Evolutionary conservation across 2,888 invertebrate species (phyloP).

Genomic region (Stenodema calcarata): DNA sequence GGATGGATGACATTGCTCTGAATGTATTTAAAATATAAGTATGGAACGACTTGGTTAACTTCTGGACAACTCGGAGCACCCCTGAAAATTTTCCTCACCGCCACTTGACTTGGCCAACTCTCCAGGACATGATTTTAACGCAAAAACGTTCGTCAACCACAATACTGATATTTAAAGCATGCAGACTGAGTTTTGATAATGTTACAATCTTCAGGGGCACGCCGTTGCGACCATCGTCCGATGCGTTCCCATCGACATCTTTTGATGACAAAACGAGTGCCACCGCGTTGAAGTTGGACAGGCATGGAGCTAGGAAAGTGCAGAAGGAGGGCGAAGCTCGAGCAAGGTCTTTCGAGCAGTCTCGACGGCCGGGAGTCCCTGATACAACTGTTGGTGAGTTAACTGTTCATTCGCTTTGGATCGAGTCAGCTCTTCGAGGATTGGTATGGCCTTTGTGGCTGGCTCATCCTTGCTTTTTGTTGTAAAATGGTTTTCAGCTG

Average conservation of each 20-base stretch:
- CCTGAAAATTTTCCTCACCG: too few relatives aligned
- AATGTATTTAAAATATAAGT: too few relatives aligned
- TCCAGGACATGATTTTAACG: too few relatives aligned
- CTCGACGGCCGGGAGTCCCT: constrained; percentile 24
- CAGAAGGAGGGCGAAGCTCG: constrained; percentile 32
- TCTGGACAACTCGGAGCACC: too few relatives aligned
- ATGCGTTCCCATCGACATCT: constrained; percentile 11
- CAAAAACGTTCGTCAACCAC: too few relatives aligned
- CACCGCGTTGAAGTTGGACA: background rate
- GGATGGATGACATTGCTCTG: too few relatives aligned
- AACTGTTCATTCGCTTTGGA: background rate
- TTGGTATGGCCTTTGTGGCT: background rate
- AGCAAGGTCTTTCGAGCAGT: constrained; percentile 35
- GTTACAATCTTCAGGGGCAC: constrained; percentile 22
- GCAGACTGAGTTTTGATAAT: too few relatives aligned
- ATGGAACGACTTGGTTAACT: too few relatives aligned
- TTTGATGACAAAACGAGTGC: background rate
- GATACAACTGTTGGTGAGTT: constrained; percentile 46
- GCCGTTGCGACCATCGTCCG: constrained; percentile 5
- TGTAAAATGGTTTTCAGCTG: background rate
- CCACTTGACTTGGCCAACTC: too few relatives aligned
- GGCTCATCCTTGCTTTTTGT: background rate
- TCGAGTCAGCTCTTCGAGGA: background rate
- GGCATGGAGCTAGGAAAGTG: constrained; percentile 35
- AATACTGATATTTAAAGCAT: too few relatives aligned